Percentiles rank a stretch among this genome's conserved stretches.
Conservation (phyloP, 2,888 invertebrate species). For the Furcula furcula region DNA sequence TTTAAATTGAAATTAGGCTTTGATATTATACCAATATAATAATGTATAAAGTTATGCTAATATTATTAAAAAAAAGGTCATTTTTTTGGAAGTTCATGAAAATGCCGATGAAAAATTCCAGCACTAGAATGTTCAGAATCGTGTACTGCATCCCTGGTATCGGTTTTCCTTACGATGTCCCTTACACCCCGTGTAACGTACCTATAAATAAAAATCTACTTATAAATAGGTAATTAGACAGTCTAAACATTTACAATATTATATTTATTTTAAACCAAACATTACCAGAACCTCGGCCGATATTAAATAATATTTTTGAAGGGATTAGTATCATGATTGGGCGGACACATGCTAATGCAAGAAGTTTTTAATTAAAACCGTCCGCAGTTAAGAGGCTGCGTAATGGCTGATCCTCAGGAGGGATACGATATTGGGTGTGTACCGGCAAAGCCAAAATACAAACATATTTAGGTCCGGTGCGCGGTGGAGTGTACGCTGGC, state of each 20-base stretch:
- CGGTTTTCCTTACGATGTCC: too few relatives aligned
- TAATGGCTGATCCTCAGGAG: constrained; percentile 77
- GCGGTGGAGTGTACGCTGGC: constrained; percentile 62
- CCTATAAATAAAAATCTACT: too few relatives aligned
- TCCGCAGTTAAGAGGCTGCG: constrained; percentile 78
- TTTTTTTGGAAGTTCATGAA: too few relatives aligned
- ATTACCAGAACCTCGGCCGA: constrained; percentile 33
- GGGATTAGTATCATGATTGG: constrained; percentile 70
- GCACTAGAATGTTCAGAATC: too few relatives aligned
- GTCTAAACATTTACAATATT: background rate
- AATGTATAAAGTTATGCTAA: too few relatives aligned
- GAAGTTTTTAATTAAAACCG: constrained; percentile 82
- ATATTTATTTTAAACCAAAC: background rate
- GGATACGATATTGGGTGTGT: constrained; percentile 76
- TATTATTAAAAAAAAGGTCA: too few relatives aligned
- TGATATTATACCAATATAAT: too few relatives aligned
- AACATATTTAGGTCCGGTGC: constrained; percentile 79
- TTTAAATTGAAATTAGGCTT: too few relatives aligned
- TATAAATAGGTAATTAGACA: background rate
- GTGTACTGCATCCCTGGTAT: too few relatives aligned
- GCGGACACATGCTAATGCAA: constrained; percentile 77
- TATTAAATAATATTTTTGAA: constrained; percentile 76
- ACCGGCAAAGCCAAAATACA: constrained; percentile 72
- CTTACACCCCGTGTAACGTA: too few relatives aligned
- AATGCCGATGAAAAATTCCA: too few relatives aligned